Evolutionary conservation across 1,140 invertebrate genomes (phyloP).

Genomic region (Trichomalopsis sarcophagae): DNA sequence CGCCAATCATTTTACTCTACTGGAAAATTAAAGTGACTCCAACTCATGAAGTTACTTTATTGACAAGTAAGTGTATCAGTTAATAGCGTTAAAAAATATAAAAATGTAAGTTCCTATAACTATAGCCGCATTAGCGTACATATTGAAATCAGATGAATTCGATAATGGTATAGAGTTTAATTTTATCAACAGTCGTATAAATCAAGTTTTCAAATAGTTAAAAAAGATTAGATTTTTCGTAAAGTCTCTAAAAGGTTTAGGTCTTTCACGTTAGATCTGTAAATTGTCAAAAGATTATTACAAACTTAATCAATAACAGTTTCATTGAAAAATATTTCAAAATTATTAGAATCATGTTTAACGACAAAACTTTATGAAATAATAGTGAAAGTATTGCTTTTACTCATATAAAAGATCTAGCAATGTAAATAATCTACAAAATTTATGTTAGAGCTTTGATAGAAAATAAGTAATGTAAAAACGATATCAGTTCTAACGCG

Average conservation of each 20-base stretch:
- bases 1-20: background rate
- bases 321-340: too few species aligned
- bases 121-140: background rate
- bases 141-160: background rate
- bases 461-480: background rate
- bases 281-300: too few species aligned
- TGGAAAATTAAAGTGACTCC: background rate
- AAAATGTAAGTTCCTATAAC: background rate
- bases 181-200: slow-evolving; percentile 12
- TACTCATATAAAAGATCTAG: background rate
- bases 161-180: background rate
- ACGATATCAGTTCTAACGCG: background rate
- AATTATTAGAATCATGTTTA: too few species aligned
- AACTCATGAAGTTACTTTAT: background rate
- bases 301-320: too few species aligned
- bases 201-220: background rate
- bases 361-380: too few species aligned
- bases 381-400: background rate
- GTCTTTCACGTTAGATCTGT: slow-evolving; percentile 3
- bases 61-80: slow-evolving; percentile 6
- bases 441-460: background rate
- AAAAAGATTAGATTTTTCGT: background rate
- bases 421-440: background rate
- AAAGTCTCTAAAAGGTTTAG: slow-evolving; percentile 13
- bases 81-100: background rate